A percentile compares a stretch with the other conserved stretches of the same genome.
These are phyloP conservation scores for Phymastichus coffea DNA, from an alignment of 1,140 invertebrate genomes.

Conservation along the genomic window DNA sequence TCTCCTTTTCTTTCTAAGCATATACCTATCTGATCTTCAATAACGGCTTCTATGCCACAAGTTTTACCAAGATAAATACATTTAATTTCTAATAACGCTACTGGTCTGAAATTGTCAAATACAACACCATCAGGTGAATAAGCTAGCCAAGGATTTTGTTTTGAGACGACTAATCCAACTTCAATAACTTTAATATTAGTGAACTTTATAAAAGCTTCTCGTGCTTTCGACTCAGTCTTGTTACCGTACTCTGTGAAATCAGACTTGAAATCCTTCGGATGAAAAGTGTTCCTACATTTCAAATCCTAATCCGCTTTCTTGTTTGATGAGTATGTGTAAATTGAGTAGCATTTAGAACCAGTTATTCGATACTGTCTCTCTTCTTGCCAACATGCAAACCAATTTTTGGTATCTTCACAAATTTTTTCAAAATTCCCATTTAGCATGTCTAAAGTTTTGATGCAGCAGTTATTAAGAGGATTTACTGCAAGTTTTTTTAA, in stretches of 20 bases:
- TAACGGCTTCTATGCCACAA: neutral
- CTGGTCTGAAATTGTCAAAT: constrained; percentile 1
- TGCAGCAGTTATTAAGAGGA: neutral
- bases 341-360: neutral
- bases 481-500: neutral
- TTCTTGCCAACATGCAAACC: constrained; percentile 8
- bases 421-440: neutral
- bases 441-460: neutral
- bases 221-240: constrained; percentile 11
- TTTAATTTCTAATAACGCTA: constrained; percentile 30
- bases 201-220: constrained; percentile 5
- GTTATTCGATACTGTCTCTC: constrained; percentile 16
- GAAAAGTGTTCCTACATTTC: constrained; percentile 13
- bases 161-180: constrained; percentile 21
- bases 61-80: neutral
- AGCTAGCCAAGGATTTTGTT: constrained; percentile 20
- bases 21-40: neutral
- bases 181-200: neutral
- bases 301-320: constrained; percentile 15
- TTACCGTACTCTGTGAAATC: constrained; percentile 12
- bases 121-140: constrained; percentile 28
- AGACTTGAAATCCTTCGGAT: constrained; percentile 1
- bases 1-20: neutral
- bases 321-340: constrained; percentile 12
- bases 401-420: neutral